Base-by-base conservation (phyloP, 1,140 invertebrate species). In the Ips typographus region DNA sequence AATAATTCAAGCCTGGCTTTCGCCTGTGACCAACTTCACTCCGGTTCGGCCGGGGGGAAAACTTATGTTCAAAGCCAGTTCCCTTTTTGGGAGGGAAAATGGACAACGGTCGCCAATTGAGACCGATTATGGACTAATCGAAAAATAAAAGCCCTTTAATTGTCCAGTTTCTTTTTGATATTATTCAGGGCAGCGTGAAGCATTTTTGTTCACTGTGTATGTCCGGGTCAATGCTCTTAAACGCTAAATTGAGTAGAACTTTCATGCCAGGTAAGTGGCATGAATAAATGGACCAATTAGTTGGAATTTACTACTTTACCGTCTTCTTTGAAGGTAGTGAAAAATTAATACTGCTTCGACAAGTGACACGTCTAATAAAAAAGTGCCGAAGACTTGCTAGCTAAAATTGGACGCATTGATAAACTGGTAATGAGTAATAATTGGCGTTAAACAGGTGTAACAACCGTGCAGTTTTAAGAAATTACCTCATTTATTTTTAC, bases 81-180 rank as follows among this genome's bases (percentile, higher is more conserved):
- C 68, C 38, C 73, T 70, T 64, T 22, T 22, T 22, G 42, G n/a
- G 7, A 43, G 68, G 72, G 62, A 42, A 63, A 71, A 58, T 73
- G 72, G 70, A 73, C 74, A 75, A 72, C 70, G 72, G 66, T 68
- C 68, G 59, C 58, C 72, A 73, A 75, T 75, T 74, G 70, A 75
- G 72, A 74, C 40, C 74, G 65, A 69, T 75, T 75, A 75, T 73
- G 62, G 70, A 75, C 71, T 75, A 73, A 75, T 75, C 69, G 72
- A 73, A 73, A 68, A 71, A 71, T 67, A 66, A 66, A 68, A 57
- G 55, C 42, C 39, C 64, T 69, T 73, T 72, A 61, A 57, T 22
- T 61, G 53, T 71, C 8, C 37, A 22, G 39, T 5, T 56, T 55
- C 36, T 56, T 22, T 59, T 55, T 22, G 8, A 55, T 55, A 55